Conservation (phyloP, 1,140 invertebrate species). For the Drosophila kepulauana region DNA sequence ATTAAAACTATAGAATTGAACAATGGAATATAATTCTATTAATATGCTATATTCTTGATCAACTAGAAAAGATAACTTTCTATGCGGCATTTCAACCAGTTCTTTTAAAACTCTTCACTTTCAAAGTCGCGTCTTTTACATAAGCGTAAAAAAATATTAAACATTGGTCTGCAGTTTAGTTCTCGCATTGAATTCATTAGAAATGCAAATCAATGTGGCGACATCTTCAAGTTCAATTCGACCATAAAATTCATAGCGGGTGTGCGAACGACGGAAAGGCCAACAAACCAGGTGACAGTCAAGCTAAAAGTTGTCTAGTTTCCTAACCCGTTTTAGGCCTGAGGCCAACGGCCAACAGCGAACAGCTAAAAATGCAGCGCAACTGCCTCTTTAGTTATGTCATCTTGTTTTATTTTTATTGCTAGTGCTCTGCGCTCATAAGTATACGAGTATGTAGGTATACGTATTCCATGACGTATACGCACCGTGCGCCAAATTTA, state of each 20-base stretch:
- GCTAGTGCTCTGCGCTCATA: constrained; percentile 17
- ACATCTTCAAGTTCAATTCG: constrained; percentile 77
- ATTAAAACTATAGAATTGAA: constrained; percentile 12
- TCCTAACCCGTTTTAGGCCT: constrained; percentile 56
- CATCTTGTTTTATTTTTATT: constrained; percentile 43
- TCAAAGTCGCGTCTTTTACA: not conserved
- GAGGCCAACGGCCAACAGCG: constrained; percentile 46
- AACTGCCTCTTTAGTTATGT: constrained; percentile 29
- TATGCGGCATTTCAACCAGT: not conserved
- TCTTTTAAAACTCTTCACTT: constrained; percentile 16
- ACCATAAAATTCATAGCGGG: constrained; percentile 67
- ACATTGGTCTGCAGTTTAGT: constrained; percentile 41
- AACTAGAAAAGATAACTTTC: constrained; percentile 4
- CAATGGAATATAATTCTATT: not conserved
- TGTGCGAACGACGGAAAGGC: constrained; percentile 48
- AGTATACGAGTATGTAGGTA: not conserved
- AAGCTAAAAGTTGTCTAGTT: constrained; percentile 57
- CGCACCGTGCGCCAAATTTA: constrained; percentile 66
- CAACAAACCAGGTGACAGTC: constrained; percentile 67
- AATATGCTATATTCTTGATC: constrained; percentile 5
- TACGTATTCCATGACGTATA: constrained; percentile 64
- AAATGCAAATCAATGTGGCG: constrained; percentile 68
- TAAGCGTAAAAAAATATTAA: constrained; percentile 2
- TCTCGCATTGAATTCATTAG: constrained; percentile 65
- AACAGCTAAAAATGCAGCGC: constrained; percentile 23